phyloP scores from a whole-genome alignment of 2,888 invertebrate species.

The Theodoxus fluviatilis region DNA sequence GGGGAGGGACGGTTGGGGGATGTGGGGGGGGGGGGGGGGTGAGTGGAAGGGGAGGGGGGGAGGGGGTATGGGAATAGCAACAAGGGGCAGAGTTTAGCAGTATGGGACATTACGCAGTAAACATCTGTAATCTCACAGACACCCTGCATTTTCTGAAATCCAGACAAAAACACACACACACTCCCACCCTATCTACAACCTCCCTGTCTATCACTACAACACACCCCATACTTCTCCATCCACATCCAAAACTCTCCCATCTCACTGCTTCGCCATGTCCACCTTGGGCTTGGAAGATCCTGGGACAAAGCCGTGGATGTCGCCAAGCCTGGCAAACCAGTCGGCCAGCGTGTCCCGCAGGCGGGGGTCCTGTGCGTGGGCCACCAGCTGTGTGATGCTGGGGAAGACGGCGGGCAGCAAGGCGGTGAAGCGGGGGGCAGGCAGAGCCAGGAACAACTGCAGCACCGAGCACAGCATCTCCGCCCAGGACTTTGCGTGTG shows the following conservation, averaged over 20 bases:
- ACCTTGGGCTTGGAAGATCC: neutral
- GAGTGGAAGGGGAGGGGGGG: too few species aligned
- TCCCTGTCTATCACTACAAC: neutral
- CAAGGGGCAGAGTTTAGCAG: too few species aligned
- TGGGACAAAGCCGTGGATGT: constrained; percentile 41
- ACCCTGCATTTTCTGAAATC: neutral
- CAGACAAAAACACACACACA: neutral
- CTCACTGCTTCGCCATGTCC: neutral
- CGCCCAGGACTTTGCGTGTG: constrained; percentile 79
- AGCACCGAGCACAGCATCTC: constrained; percentile 84
- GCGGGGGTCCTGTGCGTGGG: constrained; percentile 70
- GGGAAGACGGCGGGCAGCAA: constrained; percentile 71
- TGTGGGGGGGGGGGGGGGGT: too few species aligned
- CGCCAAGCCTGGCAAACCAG: constrained; percentile 69
- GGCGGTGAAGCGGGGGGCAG: constrained; percentile 70
- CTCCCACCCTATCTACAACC: neutral
- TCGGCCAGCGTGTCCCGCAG: constrained; percentile 70
- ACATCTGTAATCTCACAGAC: too few species aligned
- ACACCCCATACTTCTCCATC: neutral
- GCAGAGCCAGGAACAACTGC: constrained; percentile 72
- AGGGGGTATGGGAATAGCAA: too few species aligned
- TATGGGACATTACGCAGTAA: too few species aligned
- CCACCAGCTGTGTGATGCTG: constrained; percentile 70
- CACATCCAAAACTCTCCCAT: neutral
- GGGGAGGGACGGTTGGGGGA: too few species aligned